Evolutionary conservation across 2,888 invertebrate genomes (phyloP).

Genomic region (Dicyrtomina minuta): DNA sequence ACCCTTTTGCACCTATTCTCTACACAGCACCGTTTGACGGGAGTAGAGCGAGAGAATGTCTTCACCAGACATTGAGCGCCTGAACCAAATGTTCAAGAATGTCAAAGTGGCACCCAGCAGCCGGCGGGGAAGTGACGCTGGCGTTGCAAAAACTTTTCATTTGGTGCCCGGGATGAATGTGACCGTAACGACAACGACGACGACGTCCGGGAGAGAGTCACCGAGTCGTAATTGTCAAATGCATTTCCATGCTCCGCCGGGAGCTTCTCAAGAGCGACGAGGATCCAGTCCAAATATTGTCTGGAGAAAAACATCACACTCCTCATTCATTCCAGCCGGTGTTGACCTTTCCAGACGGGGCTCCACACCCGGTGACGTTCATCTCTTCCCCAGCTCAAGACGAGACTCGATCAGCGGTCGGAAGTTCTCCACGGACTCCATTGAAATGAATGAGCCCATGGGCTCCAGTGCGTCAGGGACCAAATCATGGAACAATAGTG

Average conservation of each 20-base stretch:
- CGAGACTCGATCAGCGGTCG: constrained; percentile 28
- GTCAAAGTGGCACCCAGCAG: constrained; percentile 41
- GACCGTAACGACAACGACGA: constrained; percentile 36
- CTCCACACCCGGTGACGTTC: constrained; percentile 52
- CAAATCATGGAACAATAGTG: constrained; percentile 42
- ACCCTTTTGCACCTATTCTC: no score
- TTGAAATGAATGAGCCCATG: constrained; percentile 48
- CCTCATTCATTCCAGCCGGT: constrained; percentile 39
- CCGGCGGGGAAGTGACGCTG: constrained; percentile 52
- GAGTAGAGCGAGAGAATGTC: constrained; percentile 39
- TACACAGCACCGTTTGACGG: no score
- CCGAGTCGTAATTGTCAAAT: constrained; percentile 46
- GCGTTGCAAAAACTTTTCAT: constrained; percentile 47
- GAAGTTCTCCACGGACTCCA: constrained; percentile 53
- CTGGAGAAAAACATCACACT: constrained; percentile 47
- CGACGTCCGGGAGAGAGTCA: constrained; percentile 38
- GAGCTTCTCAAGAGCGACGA: constrained; percentile 45
- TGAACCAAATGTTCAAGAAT: constrained; percentile 50
- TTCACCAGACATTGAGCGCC: constrained; percentile 43
- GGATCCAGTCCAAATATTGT: constrained; percentile 53
- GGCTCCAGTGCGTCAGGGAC: constrained; percentile 15
- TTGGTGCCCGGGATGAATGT: constrained; percentile 48
- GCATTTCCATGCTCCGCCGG: constrained; percentile 44
- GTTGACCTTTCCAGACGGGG: constrained; percentile 45
- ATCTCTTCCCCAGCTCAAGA: constrained; percentile 42